Evolutionary conservation across 2,888 invertebrate species (phyloP), one percentile per base, ranked within the genome.

Genomic region (Clusia tigrina): DNA sequence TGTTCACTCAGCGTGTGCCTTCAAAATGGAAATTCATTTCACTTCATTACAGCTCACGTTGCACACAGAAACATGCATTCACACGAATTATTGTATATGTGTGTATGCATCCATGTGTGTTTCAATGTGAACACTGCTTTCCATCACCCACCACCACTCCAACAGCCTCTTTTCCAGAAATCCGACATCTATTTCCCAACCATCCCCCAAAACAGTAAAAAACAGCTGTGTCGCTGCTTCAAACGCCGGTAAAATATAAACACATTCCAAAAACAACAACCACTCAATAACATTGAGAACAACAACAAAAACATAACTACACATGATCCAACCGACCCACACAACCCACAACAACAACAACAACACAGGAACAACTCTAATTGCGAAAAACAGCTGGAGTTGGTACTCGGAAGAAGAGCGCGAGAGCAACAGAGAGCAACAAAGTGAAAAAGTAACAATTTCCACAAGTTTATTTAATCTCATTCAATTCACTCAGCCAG

Each of bases 311-410:
- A 53, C 37, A 59, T n/a, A 37, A n/a, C n/a, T n/a, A n/a, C n/a
- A n/a, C n/a, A n/a, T n/a, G n/a, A n/a, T n/a, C n/a, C n/a, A n/a
- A n/a, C n/a, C n/a, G n/a, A n/a, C n/a, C n/a, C n/a, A n/a, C n/a
- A n/a, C n/a, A n/a, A n/a, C n/a, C n/a, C n/a, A n/a, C n/a, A n/a
- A n/a, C n/a, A n/a, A n/a, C n/a, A n/a, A n/a, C n/a, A n/a, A n/a
- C n/a, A n/a, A n/a, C n/a, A 53, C 15, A 15, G 54, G 24, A 24
- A 38, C 26, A 46, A 18, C 46, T 42, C 53, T 37, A 53, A n/a
- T 26, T 54, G 60, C 26, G 46, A 60, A 60, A 54, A 60, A 17
- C 60, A 60, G 54, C 60, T 52, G 53, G 25, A 42, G 17, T 54
- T 20, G 5, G 25, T 12, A 26, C 24, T 20, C 38, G 23, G 46